Evolutionary conservation across 2,113 vertebrate species (phyloP).

Genomic region (Clarias gariepinus): DNA sequence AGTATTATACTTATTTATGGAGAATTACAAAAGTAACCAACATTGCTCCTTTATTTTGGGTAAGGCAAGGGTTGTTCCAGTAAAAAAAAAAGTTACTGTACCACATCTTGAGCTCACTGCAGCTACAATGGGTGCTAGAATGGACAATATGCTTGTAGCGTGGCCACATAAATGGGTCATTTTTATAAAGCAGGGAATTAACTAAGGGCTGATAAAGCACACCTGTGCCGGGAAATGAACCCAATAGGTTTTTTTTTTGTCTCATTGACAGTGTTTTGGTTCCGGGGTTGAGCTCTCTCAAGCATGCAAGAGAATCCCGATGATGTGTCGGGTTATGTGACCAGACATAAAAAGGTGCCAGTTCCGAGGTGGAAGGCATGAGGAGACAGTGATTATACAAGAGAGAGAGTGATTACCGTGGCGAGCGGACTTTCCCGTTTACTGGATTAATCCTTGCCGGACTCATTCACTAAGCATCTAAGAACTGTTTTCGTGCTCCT

Average conservation of each 20-base stretch:
- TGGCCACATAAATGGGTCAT: too few species aligned
- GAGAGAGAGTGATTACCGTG: too few species aligned
- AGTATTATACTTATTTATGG: not conserved
- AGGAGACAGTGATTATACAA: too few species aligned
- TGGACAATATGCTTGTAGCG: constrained; percentile 16
- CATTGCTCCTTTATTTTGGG: constrained; percentile 8
- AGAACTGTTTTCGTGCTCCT: too few species aligned
- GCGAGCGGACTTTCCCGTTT: too few species aligned
- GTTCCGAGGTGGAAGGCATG: too few species aligned
- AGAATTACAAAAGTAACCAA: not conserved
- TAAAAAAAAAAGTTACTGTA: constrained; percentile 13
- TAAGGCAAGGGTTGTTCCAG: constrained; percentile 19
- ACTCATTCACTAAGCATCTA: too few species aligned
- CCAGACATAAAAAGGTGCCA: too few species aligned
- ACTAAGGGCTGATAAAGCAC: not conserved
- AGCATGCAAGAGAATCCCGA: not conserved
- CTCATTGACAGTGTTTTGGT: not conserved
- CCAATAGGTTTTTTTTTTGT: too few species aligned
- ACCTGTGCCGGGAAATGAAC: not conserved
- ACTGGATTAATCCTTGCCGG: too few species aligned
- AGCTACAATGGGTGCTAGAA: not conserved
- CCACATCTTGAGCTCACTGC: constrained; percentile 27
- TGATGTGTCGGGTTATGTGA: too few species aligned
- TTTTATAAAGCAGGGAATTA: not conserved
- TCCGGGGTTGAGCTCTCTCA: too few species aligned